phyloP scores from a whole-genome alignment of 2,888 invertebrate species.

The Pharmacophagus antenor region DNA sequence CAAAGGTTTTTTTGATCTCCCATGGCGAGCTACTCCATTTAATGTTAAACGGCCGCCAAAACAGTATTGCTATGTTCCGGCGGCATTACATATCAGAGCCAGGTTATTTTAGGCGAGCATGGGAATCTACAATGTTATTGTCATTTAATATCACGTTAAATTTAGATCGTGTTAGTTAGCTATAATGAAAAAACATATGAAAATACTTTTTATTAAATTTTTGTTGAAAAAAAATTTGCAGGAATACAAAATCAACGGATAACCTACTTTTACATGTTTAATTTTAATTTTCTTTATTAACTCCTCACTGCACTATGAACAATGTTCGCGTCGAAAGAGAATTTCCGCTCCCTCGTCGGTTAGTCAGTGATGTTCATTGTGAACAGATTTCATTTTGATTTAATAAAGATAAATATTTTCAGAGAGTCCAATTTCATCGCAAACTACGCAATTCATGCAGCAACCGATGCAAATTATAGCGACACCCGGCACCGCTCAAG shows the following conservation, averaged over 20 bases:
- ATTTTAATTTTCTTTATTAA: too few species aligned
- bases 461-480: constrained; percentile 75
- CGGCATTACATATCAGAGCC: not conserved
- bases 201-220: too few species aligned
- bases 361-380: too few species aligned
- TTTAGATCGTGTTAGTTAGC: not conserved
- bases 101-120: not conserved
- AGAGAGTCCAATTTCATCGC: constrained; percentile 63
- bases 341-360: too few species aligned
- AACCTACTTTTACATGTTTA: too few species aligned
- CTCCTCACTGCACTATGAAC: too few species aligned
- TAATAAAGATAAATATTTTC: constrained; percentile 28
- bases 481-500: constrained; percentile 65
- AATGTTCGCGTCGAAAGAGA: too few species aligned
- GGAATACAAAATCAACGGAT: too few species aligned
- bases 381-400: too few species aligned
- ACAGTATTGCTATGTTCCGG: not conserved
- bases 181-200: not conserved
- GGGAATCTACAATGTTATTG: not conserved
- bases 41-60: not conserved
- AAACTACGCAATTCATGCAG: constrained; percentile 64
- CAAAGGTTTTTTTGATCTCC: too few species aligned
- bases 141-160: not conserved
- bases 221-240: too few species aligned
- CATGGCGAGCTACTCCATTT: not conserved